Evolutionary conservation across 2,113 vertebrate species (phyloP).

Genomic region (Crotophaga sulcirostris): DNA sequence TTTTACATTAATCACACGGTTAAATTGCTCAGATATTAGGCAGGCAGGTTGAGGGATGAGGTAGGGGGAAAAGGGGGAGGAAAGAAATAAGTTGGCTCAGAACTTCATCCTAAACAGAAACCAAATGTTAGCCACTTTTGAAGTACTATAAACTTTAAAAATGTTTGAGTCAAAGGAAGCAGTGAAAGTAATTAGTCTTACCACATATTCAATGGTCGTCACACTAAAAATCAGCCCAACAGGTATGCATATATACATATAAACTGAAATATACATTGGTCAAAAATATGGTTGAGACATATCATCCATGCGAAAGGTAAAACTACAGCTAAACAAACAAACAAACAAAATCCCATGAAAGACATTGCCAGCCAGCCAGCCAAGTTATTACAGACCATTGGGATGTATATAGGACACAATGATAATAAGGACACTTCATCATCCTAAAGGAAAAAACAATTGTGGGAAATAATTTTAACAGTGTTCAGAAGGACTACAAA

Average conservation of each 20-base stretch:
- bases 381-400: background rate
- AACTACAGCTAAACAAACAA: background rate
- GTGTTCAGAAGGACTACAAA: constrained; percentile 30
- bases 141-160: background rate
- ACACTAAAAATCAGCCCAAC: background rate
- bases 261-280: background rate
- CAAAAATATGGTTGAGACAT: background rate
- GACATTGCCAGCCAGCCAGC: background rate
- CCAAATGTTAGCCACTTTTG: background rate
- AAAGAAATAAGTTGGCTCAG: background rate
- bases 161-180: background rate
- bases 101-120: constrained; percentile 11
- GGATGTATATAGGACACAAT: background rate
- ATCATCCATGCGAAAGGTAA: background rate
- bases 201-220: background rate
- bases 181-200: background rate
- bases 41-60: background rate
- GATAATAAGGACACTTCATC: background rate
- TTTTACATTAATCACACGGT: background rate
- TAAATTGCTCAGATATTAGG: background rate
- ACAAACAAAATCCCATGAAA: background rate
- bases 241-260: background rate
- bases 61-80: background rate
- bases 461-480: constrained; percentile 27
- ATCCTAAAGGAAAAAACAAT: constrained; percentile 15